Conservation (phyloP, 2,888 invertebrate genomes). For the Perithous albicinctus region DNA sequence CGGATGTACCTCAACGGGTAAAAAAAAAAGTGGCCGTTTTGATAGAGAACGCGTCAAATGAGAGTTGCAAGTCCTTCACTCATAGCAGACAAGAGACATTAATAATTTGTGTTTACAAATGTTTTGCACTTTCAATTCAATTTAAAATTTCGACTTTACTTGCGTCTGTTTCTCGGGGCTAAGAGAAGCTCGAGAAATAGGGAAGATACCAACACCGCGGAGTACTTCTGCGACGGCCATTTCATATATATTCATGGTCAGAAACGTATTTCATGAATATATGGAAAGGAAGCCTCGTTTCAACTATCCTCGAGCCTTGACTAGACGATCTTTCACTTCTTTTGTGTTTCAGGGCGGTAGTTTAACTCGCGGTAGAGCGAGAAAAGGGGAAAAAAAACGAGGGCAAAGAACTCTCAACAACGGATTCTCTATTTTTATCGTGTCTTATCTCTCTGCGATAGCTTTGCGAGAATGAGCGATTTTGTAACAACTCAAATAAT, state of each 20-base stretch:
- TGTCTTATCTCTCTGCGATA: conserved; percentile 25
- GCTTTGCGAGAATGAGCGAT: conserved; percentile 26
- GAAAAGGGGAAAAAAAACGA: conserved; percentile 17
- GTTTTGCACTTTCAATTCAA: conserved; percentile 24
- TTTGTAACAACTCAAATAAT: conserved; percentile 26
- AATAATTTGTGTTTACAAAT: conserved; percentile 12
- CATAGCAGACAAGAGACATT: not conserved
- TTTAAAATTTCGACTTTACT: conserved; percentile 47
- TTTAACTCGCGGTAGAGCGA: conserved; percentile 29
- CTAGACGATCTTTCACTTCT: conserved; percentile 48
- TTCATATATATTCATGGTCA: conserved; percentile 63
- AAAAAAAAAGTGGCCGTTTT: too few species aligned
- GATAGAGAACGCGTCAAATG: not conserved
- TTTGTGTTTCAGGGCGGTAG: conserved; percentile 46
- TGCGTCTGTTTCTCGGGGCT: conserved; percentile 11
- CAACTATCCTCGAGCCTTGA: conserved; percentile 25
- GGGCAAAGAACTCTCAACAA: conserved; percentile 37
- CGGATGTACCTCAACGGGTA: too few species aligned
- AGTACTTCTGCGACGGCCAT: conserved; percentile 43
- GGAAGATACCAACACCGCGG: conserved; percentile 22
- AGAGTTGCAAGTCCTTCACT: not conserved
- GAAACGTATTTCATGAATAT: conserved; percentile 62
- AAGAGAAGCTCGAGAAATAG: conserved; percentile 40
- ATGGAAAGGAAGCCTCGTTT: conserved; percentile 42
- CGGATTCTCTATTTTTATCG: conserved; percentile 38